Base-by-base conservation (phyloP, 2,888 invertebrate species). In the Drosophila infuscata region DNA sequence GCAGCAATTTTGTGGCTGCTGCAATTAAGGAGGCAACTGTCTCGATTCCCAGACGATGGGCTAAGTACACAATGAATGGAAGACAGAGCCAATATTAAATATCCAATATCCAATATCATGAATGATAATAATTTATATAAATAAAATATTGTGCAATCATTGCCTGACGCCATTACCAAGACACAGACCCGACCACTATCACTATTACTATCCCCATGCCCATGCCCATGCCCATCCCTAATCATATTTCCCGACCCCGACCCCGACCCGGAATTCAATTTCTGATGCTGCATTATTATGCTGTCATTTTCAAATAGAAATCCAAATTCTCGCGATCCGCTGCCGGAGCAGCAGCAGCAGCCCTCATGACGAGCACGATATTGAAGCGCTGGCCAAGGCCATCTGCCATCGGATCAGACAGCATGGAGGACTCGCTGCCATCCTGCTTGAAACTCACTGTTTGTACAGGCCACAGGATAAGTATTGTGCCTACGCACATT, bases 81-180 rank as follows among this genome's bases (percentile, higher is more conserved):
- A 29, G 6, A 32, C 32, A 35, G 49, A 52, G 25, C 51, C 43
- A 46, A 46, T 43, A 20, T 20, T 11, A 6, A 9, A 20, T 46
- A 12, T 12, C 3, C 46, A 25, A 25, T 46, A 62, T 49, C 58
- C 25, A 78, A 63, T 64, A 72, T 78, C 84, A 88, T 84, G 74
- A 83, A 85, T 88, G 85, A 88, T 88, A 88, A 84, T 88, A 88
- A 85, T 88, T 83, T 83, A 58, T 79, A 77, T 83, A 88, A 74
- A 80, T 85, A 81, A 84, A 84, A 84, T 86, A 83, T 84, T 84
- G 88, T 84, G 76, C 76, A 88, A 84, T 84, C 86, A 84, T 88
- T 59, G 67, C 62, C 71, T 63, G 60, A 72, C 67, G 79, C 82
- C 74, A 81, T 79, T 81, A 62, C 70, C 70, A 60, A 66, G 41